A percentile compares a stretch with the other conserved stretches of the same genome.
Evolutionary conservation across 2,888 invertebrate genomes (phyloP).

Genomic region (Ichneumoninae sp.): DNA sequence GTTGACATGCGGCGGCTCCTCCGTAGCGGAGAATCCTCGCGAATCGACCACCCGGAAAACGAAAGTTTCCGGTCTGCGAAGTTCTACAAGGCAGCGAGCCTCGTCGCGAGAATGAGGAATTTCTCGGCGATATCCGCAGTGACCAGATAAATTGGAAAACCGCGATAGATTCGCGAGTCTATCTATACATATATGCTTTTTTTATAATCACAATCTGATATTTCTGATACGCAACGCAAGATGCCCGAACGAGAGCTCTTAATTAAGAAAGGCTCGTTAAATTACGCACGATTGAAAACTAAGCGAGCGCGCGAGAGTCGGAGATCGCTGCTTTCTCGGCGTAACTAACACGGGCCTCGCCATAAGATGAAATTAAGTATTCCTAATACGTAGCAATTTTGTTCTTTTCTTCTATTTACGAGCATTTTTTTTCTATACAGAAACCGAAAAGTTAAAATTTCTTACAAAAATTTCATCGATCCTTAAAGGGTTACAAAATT

Average conservation of each 20-base stretch:
- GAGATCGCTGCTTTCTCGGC: constrained; percentile 52
- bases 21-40: constrained; percentile 22
- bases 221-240: neutral
- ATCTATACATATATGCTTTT: neutral
- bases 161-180: neutral
- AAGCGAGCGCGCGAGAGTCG: constrained; percentile 47
- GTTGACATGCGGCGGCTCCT: constrained; percentile 7
- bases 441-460: neutral
- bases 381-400: neutral
- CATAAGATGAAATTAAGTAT: neutral
- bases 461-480: too few relatives aligned
- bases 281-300: constrained; percentile 44
- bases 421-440: neutral
- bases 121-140: neutral
- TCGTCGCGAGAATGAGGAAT: neutral
- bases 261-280: constrained; percentile 48
- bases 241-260: constrained; percentile 16
- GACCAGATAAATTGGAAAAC: neutral
- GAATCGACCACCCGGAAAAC: constrained; percentile 30
- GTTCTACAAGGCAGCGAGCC: constrained; percentile 1
- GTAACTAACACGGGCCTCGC: constrained; percentile 41
- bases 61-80: constrained; percentile 31
- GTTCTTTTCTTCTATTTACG: neutral
- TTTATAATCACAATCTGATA: neutral
- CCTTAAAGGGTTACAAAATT: neutral